Evolutionary conservation across 2,113 vertebrate species (phyloP).

Genomic region (Hepsetus odoe): DNA sequence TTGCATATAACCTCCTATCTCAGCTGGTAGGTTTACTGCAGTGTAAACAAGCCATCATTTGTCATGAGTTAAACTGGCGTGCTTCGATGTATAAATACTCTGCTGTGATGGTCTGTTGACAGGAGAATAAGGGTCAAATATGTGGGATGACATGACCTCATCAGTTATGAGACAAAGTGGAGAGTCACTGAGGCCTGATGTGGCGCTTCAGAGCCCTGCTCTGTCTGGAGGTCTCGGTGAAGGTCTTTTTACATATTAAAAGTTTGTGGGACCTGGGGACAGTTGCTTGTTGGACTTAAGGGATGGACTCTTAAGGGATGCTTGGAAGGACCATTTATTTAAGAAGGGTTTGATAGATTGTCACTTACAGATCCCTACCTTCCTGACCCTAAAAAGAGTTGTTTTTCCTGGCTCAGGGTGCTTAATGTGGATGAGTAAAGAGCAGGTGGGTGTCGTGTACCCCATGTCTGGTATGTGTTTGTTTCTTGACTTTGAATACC

Average conservation of each 20-base stretch:
- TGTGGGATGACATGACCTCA: constrained; percentile 42
- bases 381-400: constrained; percentile 47
- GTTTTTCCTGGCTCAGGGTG: constrained; percentile 49
- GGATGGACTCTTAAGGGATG: background rate
- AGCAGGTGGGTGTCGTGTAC: background rate
- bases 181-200: background rate
- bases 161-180: constrained; percentile 14
- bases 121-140: constrained; percentile 30
- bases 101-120: constrained; percentile 53
- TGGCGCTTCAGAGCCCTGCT: constrained; percentile 3
- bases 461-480: constrained; percentile 62
- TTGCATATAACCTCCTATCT: constrained; percentile 25
- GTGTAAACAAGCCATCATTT: background rate
- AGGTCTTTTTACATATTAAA: constrained; percentile 13
- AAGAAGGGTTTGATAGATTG: background rate
- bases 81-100: constrained; percentile 55
- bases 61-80: constrained; percentile 27
- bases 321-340: constrained; percentile 5
- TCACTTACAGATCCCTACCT: constrained; percentile 47
- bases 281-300: constrained; percentile 12
- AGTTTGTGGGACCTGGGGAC: background rate
- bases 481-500: constrained; percentile 44
- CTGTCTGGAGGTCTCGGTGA: constrained; percentile 43
- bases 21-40: background rate
- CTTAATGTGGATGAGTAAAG: background rate